A percentile compares a stretch with the other conserved stretches of the same genome.
Conservation (phyloP, 1,140 invertebrate species). For the Campoletis sonorensis region DNA sequence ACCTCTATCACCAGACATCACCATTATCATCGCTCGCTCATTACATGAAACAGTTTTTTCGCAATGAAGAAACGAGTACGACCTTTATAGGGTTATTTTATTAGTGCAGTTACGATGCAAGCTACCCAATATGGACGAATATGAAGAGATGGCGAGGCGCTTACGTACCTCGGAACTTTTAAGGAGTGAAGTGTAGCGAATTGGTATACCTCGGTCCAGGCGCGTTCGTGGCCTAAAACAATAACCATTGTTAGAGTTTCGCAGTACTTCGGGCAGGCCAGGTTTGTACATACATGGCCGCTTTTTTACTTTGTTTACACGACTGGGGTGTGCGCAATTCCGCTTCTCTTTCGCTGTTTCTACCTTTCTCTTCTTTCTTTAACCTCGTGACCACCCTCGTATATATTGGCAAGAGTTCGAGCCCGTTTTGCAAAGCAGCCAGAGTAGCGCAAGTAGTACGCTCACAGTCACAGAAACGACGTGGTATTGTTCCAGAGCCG, state of each 20-base stretch:
- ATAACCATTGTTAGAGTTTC: constrained; percentile 68
- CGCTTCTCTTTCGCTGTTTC: not conserved
- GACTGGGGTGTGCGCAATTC: constrained; percentile 34
- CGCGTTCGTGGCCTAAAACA: constrained; percentile 57
- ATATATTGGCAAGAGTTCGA: constrained; percentile 11
- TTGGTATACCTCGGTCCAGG: not conserved
- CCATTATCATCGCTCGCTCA: constrained; percentile 6
- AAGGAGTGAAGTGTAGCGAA: not conserved
- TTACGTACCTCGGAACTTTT: not conserved
- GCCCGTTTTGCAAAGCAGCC: constrained; percentile 16
- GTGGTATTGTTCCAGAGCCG: not conserved
- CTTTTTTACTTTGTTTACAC: constrained; percentile 55
- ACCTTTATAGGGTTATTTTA: constrained; percentile 58
- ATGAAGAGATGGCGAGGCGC: not conserved
- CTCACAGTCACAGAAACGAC: not conserved
- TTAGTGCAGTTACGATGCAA: constrained; percentile 59
- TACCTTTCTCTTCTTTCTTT: not conserved
- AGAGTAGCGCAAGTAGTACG: not conserved
- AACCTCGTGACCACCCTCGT: constrained; percentile 20
- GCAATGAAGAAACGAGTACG: not conserved
- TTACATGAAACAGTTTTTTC: constrained; percentile 26
- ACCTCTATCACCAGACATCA: constrained; percentile 4
- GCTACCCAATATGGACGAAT: not conserved
- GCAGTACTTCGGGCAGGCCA: constrained; percentile 52
- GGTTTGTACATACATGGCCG: constrained; percentile 48